phyloP scores from a whole-genome alignment of 2,113 vertebrate species.

The Xerus inauris region DNA sequence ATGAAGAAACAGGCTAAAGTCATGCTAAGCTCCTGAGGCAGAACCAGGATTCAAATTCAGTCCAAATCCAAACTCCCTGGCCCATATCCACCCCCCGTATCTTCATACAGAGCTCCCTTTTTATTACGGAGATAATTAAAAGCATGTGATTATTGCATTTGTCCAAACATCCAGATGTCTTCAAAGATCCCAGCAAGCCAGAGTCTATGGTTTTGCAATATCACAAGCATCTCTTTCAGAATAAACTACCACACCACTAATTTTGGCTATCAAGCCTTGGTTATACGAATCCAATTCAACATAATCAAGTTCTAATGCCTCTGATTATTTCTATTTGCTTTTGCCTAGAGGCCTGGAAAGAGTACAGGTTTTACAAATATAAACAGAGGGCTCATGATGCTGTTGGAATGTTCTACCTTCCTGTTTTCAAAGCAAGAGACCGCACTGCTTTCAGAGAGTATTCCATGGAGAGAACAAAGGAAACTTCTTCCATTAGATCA shows the following conservation, averaged over 20 bases:
- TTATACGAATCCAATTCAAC: constrained; percentile 66
- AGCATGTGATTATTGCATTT: constrained; percentile 13
- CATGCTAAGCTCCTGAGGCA: not conserved
- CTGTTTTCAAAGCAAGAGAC: constrained; percentile 69
- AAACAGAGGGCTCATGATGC: constrained; percentile 54
- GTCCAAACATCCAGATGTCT: constrained; percentile 43
- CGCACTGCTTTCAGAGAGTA: not conserved
- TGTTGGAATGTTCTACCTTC: constrained; percentile 65
- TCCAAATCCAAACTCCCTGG: not conserved
- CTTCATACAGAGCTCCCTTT: not conserved
- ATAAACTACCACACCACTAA: constrained; percentile 50
- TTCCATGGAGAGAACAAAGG: constrained; percentile 51
- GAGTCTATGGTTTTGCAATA: not conserved
- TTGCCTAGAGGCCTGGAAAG: constrained; percentile 67
- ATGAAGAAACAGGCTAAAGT: not conserved
- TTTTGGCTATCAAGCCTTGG: constrained; percentile 43
- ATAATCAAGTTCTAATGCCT: constrained; percentile 73
- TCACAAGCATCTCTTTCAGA: constrained; percentile 31
- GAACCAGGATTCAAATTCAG: not conserved
- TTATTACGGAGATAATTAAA: constrained; percentile 15
- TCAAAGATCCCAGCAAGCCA: constrained; percentile 30
- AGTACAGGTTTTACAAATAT: constrained; percentile 61
- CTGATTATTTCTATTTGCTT: constrained; percentile 70
- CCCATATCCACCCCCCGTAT: not conserved
- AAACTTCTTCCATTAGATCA: not conserved